Percentiles rank a stretch among this genome's conserved stretches.
Evolutionary conservation across 2,797 vertebrate genomes (phyloP).

Genomic region (Emydoidea blandingii): DNA sequence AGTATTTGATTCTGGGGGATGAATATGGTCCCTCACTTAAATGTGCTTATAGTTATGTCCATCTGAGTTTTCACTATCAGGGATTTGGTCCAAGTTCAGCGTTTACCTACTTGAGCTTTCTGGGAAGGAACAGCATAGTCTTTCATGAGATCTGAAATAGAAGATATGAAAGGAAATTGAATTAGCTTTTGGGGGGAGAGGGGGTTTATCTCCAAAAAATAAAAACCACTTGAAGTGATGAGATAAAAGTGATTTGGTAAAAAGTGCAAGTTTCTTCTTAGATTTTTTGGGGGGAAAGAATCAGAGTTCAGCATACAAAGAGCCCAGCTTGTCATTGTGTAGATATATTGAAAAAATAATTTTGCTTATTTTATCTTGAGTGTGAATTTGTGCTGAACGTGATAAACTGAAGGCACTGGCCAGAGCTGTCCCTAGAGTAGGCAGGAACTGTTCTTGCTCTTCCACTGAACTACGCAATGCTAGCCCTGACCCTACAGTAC

Average conservation of each 20-base stretch:
- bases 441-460: not conserved
- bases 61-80: fast-evolving
- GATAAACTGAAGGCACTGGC: not conserved
- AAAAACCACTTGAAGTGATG: not conserved
- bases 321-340: not conserved
- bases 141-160: not conserved
- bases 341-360: not conserved
- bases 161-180: not conserved
- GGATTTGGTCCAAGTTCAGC: not conserved
- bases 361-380: not conserved
- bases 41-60: not conserved
- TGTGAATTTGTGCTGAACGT: not conserved
- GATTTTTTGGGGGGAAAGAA: not conserved
- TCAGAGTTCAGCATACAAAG: not conserved
- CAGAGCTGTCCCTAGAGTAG: not conserved
- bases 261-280: not conserved
- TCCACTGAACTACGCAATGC: not conserved
- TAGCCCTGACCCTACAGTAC: not conserved
- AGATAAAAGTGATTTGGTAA: not conserved
- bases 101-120: not conserved
- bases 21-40: not conserved
- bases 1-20: not conserved
- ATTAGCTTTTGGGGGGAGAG: not conserved
- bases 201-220: not conserved
- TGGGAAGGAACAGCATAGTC: not conserved